These are phyloP conservation scores for Stegophylla sp. DNA, from an alignment of 2,888 invertebrate genomes.

Conservation along the genomic window DNA sequence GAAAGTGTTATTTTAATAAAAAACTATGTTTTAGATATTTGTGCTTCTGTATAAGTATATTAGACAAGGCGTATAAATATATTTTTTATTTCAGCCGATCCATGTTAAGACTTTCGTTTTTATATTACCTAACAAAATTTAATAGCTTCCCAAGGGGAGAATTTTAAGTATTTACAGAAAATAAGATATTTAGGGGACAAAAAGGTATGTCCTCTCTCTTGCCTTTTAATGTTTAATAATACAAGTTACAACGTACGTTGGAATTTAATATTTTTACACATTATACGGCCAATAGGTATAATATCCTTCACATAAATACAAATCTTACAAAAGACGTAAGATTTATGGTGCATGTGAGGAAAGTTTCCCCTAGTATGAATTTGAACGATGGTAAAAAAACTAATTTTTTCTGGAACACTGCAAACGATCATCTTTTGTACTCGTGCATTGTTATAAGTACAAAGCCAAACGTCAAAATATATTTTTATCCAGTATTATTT, in stretches of 20 bases:
- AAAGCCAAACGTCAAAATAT: background rate
- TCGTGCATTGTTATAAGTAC: background rate
- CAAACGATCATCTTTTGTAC: background rate
- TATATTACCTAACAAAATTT: slow-evolving; percentile 9
- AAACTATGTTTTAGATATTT: background rate
- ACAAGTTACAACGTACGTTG: slow-evolving; percentile 12
- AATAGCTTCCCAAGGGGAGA: slow-evolving; percentile 33
- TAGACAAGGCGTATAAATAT: background rate
- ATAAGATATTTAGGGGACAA: slow-evolving; percentile 37
- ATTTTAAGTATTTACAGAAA: slow-evolving; percentile 27
- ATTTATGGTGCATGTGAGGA: background rate
- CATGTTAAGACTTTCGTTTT: slow-evolving; percentile 13
- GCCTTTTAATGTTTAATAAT: background rate
- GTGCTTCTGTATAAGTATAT: background rate
- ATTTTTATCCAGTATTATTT: background rate
- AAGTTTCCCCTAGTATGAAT: background rate
- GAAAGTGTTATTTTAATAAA: background rate
- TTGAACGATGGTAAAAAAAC: slow-evolving; percentile 18
- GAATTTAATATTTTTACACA: slow-evolving; percentile 28
- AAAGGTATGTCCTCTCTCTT: background rate
- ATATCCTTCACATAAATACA: slow-evolving; percentile 14
- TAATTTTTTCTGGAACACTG: slow-evolving; percentile 3
- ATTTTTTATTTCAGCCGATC: background rate
- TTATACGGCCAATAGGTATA: background rate
- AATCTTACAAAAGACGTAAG: slow-evolving; percentile 29